Percentiles rank a stretch among this genome's conserved stretches.
Conservation (phyloP, 2,888 invertebrate species). For the Blastobasis lacticolella region DNA sequence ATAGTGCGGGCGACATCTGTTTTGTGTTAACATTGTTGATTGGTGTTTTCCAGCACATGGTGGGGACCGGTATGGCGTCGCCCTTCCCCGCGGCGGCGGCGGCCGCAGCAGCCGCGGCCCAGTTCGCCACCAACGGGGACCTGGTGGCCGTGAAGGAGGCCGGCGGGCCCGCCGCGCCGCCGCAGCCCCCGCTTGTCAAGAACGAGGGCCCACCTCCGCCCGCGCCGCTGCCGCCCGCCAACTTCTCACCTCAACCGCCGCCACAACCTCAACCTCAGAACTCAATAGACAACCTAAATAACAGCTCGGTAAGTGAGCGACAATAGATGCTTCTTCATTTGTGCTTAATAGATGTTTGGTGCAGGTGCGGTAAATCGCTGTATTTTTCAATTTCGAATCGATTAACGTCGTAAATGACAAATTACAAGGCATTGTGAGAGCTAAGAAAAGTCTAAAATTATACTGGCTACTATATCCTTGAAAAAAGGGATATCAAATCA, state of each 20-base stretch:
- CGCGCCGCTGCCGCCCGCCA: constrained; percentile 56
- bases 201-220: constrained; percentile 69
- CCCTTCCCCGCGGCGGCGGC: constrained; percentile 80
- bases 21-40: background rate
- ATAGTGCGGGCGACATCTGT: background rate
- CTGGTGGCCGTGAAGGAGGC: constrained; percentile 68
- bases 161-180: constrained; percentile 50
- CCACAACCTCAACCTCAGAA: constrained; percentile 59
- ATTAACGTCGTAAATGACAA: too few relatives aligned
- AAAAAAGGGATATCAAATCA: too few relatives aligned
- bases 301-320: constrained; percentile 50
- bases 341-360: too few relatives aligned
- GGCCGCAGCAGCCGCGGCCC: constrained; percentile 76
- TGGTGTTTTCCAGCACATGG: constrained; percentile 87
- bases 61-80: constrained; percentile 90
- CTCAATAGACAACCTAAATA: constrained; percentile 76
- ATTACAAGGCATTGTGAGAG: too few relatives aligned
- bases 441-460: too few relatives aligned
- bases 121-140: constrained; percentile 72
- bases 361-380: too few relatives aligned
- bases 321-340: background rate
- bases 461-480: too few relatives aligned
- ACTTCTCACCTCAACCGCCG: constrained; percentile 63
- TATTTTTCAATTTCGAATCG: too few relatives aligned
- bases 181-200: constrained; percentile 66